A percentile compares a stretch with the other conserved stretches of the same genome.
Evolutionary conservation across 2,888 invertebrate genomes (phyloP).

Genomic region (Lasius platythorax): DNA sequence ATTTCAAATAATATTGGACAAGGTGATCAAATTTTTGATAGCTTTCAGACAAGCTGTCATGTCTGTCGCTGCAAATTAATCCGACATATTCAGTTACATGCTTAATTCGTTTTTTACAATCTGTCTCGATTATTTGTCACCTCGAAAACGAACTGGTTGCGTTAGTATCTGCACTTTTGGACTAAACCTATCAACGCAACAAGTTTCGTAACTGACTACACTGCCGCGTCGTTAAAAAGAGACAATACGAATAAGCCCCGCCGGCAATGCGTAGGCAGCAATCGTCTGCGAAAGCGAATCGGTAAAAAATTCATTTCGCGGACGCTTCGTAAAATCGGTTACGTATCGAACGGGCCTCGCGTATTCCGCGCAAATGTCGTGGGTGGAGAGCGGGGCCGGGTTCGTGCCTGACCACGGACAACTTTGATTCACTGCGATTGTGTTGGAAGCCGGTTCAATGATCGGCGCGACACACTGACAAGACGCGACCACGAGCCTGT

Average conservation of each 20-base stretch:
- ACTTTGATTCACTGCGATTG: constrained; percentile 84
- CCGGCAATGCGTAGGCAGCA: constrained; percentile 32
- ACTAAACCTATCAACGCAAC: constrained; percentile 40
- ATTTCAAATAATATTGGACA: background rate
- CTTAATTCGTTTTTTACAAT: background rate
- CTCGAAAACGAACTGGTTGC: constrained; percentile 8
- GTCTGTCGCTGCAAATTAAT: background rate
- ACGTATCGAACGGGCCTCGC: constrained; percentile 50
- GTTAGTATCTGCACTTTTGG: background rate
- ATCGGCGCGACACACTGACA: constrained; percentile 74
- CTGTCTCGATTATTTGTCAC: constrained; percentile 13
- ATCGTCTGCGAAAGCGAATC: constrained; percentile 20
- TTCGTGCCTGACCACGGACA: constrained; percentile 84
- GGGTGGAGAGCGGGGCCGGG: constrained; percentile 80
- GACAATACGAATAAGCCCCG: constrained; percentile 35
- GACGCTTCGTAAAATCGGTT: constrained; percentile 52
- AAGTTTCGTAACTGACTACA: constrained; percentile 39
- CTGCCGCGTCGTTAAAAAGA: constrained; percentile 37
- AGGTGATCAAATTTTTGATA: background rate
- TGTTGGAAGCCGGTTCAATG: constrained; percentile 81
- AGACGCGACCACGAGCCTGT: constrained; percentile 38
- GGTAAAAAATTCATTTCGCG: constrained; percentile 47
- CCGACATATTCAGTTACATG: background rate
- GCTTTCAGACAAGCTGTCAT: background rate
- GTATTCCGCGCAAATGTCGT: constrained; percentile 69